Base-by-base conservation (phyloP, 2,113 vertebrate genomes). In the Lontra canadensis region DNA sequence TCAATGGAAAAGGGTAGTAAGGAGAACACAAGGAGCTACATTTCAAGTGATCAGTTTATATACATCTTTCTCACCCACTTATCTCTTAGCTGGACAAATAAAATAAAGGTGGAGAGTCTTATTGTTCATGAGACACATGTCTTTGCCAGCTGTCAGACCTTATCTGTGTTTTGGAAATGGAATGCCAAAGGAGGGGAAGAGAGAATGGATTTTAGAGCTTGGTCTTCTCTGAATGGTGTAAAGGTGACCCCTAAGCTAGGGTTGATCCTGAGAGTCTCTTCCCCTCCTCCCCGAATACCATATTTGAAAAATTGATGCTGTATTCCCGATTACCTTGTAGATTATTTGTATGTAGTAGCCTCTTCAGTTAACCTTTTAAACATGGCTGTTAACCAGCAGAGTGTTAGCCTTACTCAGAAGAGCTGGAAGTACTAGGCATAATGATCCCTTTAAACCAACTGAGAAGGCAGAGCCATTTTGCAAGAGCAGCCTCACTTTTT, bases 261-360 rank as follows among this genome's bases (percentile, higher is more conserved):
- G 36, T 88, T 84, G 73, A 78, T 93, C 47, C 39, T 65, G 44
- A 85, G 44, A 55, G 74, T 57, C 1, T 85, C 4, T 69, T 88
- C 25, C 61, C 61, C 13, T 6, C 31, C 29, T 6, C 52, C 47
- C 15, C 36, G 49, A 34, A 81, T 13, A 63, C 26, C 29, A 0
- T 69, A n/a, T 90, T 91, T 84, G 74, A 90, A 97, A 49, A 63
- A 34, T 73, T 91, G 71, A 23, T 78, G 47, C 59, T 52, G 84
- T 92, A 52, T 84, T 96, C 63, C 69, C 85, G 39, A 61, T 74
- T 74, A 71, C 61, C 5, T 83, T 80, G 82, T 82, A 65, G 31
- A 25, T 82, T 69, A 44, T 39, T 44, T 79, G 7, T 94, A 10
- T 92, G 10, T 44, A 61, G 18, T 82, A 95, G 95, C 39, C 18